phyloP scores from a whole-genome alignment of 2,113 vertebrate genomes.

The Rhodinocichla rosea region DNA sequence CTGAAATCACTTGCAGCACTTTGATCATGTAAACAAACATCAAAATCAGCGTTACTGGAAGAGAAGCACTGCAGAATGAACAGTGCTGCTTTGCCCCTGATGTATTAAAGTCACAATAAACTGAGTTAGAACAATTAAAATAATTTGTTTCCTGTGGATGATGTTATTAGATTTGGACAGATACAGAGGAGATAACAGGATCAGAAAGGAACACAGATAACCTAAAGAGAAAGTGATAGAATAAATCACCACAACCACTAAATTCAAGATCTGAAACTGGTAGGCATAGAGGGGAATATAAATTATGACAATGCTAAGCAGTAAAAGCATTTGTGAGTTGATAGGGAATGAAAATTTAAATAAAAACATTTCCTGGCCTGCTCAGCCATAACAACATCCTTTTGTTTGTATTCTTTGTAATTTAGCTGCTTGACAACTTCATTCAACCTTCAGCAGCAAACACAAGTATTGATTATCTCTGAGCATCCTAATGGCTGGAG shows the following conservation, averaged over 20 bases:
- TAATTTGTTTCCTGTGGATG: neutral
- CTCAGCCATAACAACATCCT: neutral
- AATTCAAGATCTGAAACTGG: neutral
- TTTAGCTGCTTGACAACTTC: conserved; percentile 74
- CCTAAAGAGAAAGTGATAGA: neutral
- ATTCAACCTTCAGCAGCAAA: conserved; percentile 74
- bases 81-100: neutral
- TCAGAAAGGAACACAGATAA: neutral
- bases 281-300: neutral
- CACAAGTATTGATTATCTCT: conserved; percentile 73
- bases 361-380: neutral
- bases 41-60: neutral
- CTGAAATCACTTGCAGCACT: neutral
- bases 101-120: neutral
- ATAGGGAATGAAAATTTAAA: conserved; percentile 20
- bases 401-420: conserved; percentile 59
- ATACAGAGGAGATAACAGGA: neutral
- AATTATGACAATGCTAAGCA: neutral
- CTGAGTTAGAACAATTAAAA: neutral
- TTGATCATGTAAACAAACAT: neutral
- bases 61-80: neutral
- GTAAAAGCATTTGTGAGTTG: neutral
- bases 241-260: neutral
- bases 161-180: neutral
- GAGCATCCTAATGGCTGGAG: conserved; percentile 70